Evolutionary conservation across 2,888 invertebrate genomes (phyloP).

Genomic region (Caenorhabditis sp.): DNA sequence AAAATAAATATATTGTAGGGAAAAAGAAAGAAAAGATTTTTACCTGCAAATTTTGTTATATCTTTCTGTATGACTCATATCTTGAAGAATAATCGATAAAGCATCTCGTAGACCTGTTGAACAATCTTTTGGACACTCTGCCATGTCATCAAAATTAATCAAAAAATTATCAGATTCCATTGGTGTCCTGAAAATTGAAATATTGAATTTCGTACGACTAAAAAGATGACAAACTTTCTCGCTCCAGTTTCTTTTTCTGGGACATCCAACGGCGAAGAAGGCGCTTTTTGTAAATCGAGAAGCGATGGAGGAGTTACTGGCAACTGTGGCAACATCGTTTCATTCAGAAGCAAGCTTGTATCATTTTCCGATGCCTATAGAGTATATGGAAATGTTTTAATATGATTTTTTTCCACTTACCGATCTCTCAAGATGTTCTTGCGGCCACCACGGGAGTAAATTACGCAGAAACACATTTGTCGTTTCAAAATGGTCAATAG

Average conservation of each 20-base stretch:
- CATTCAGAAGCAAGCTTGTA: neutral
- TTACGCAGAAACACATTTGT: constrained; percentile 26
- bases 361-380: constrained; percentile 1
- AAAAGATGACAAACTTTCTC: neutral
- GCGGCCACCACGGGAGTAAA: constrained; percentile 38
- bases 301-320: constrained; percentile 2
- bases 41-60: constrained; percentile 43
- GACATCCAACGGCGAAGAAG: constrained; percentile 13
- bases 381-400: neutral
- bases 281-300: constrained; percentile 14
- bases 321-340: neutral
- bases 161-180: constrained; percentile 13
- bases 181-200: neutral
- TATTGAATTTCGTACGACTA: neutral
- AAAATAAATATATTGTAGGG: neutral
- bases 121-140: constrained; percentile 40
- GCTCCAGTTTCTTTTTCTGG: neutral
- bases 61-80: constrained; percentile 47
- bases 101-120: constrained; percentile 36
- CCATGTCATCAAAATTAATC: constrained; percentile 30
- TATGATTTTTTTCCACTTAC: neutral
- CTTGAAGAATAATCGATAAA: constrained; percentile 31
- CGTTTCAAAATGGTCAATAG: constrained; percentile 9
- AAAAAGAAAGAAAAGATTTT: neutral
- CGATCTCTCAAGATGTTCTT: constrained; percentile 8